Evolutionary conservation across 2,888 invertebrate genomes (phyloP).

Genomic region (Sphaerophoria taeniata): DNA sequence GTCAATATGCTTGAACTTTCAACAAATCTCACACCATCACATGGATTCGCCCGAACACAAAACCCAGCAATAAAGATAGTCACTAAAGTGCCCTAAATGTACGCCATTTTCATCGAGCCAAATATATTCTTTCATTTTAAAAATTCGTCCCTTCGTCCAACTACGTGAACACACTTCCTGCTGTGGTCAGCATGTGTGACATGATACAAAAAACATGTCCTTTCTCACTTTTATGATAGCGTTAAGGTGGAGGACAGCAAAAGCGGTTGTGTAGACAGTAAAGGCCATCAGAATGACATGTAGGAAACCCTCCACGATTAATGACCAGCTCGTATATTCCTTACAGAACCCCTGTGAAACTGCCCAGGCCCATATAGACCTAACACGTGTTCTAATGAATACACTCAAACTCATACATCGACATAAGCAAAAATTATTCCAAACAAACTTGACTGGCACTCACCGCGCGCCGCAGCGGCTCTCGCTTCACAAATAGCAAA

Average conservation of each 20-base stretch:
- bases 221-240: slow-evolving; percentile 15
- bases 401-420: slow-evolving; percentile 6
- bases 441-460: neutral
- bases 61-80: slow-evolving; percentile 3
- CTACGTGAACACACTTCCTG: slow-evolving; percentile 26
- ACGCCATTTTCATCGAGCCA: slow-evolving; percentile 31
- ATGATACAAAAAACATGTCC: slow-evolving; percentile 47
- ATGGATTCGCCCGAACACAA: neutral
- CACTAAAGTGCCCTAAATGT: slow-evolving; percentile 51
- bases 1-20: neutral
- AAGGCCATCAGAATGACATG: slow-evolving; percentile 36
- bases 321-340: slow-evolving; percentile 54
- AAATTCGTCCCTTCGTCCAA: neutral
- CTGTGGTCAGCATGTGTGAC: slow-evolving; percentile 58
- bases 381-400: slow-evolving; percentile 50
- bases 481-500: slow-evolving; percentile 40
- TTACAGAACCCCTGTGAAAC: slow-evolving; percentile 43
- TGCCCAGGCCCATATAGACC: slow-evolving; percentile 37
- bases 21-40: slow-evolving; percentile 26
- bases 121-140: slow-evolving; percentile 9
- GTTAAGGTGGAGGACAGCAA: neutral
- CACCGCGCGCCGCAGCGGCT: slow-evolving; percentile 3
- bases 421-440: neutral
- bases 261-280: neutral
- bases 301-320: slow-evolving; percentile 55